Conservation (phyloP, 2,888 invertebrate species). For the Acronicta leporina region DNA sequence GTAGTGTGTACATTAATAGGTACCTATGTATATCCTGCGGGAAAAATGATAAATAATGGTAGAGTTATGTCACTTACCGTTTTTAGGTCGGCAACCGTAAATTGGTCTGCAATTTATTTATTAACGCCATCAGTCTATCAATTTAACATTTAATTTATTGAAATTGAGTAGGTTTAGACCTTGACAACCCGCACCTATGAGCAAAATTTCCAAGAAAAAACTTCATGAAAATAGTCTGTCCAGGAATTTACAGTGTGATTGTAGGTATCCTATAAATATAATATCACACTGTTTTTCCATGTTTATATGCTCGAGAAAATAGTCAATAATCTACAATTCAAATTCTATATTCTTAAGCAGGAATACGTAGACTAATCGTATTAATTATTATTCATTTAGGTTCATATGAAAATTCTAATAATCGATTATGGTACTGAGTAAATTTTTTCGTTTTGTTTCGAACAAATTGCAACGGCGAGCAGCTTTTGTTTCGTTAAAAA, state of each 20-base stretch:
- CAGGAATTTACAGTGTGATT: too few relatives aligned
- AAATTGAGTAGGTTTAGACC: neutral
- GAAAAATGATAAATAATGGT: too few relatives aligned
- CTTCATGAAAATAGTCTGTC: conserved; percentile 1
- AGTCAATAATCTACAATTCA: conserved; percentile 21
- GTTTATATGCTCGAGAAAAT: conserved; percentile 31
- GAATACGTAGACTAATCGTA: conserved; percentile 4
- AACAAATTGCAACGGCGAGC: conserved; percentile 29
- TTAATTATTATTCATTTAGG: conserved; percentile 18
- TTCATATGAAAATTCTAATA: conserved; percentile 38
- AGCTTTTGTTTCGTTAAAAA: conserved; percentile 21
- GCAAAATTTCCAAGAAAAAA: conserved; percentile 20
- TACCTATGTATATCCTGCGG: too few relatives aligned
- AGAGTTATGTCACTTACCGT: neutral
- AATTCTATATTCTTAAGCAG: too few relatives aligned
- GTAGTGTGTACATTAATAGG: too few relatives aligned
- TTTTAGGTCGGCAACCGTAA: conserved; percentile 2
- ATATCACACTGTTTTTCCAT: conserved; percentile 29
- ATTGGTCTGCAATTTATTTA: conserved; percentile 12
- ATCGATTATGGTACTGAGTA: conserved; percentile 18
- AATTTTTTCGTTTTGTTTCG: conserved; percentile 11
- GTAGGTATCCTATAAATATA: too few relatives aligned
- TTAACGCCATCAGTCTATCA: conserved; percentile 1
- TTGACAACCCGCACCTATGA: conserved; percentile 1
- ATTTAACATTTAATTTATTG: neutral